Percentiles rank a stretch among this genome's conserved stretches.
Conservation (phyloP, 2,888 invertebrate species). For the Lacanobia wlatinum region DNA sequence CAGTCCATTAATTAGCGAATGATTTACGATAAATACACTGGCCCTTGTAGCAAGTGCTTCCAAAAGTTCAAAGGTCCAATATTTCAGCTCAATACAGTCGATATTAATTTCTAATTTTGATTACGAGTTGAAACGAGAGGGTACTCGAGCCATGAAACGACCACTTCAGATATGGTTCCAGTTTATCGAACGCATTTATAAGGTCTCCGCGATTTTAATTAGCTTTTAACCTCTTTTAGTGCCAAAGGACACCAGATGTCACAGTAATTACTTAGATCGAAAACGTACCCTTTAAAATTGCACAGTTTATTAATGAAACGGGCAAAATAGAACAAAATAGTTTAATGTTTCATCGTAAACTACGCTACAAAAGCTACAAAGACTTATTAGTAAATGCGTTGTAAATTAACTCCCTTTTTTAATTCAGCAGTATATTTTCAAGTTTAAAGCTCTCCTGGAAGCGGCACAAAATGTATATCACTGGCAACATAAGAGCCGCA, state of each 20-base stretch:
- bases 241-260: slow-evolving; percentile 47
- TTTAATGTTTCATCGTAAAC: slow-evolving; percentile 13
- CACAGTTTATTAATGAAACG: slow-evolving; percentile 21
- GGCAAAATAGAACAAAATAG: slow-evolving; percentile 13
- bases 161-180: slow-evolving; percentile 63
- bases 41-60: slow-evolving; percentile 55
- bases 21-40: slow-evolving; percentile 62
- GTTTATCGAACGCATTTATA: slow-evolving; percentile 62
- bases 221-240: slow-evolving; percentile 55
- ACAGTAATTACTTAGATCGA: slow-evolving; percentile 39
- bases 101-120: slow-evolving; percentile 70
- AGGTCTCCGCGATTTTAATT: slow-evolving; percentile 62
- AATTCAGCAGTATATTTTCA: slow-evolving; percentile 33
- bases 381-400: slow-evolving; percentile 42
- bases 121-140: slow-evolving; percentile 61
- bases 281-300: slow-evolving; percentile 33
- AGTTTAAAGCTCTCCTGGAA: slow-evolving; percentile 25
- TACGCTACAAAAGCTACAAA: slow-evolving; percentile 22
- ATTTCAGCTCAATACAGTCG: slow-evolving; percentile 65
- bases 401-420: slow-evolving; percentile 29
- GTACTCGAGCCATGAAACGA: slow-evolving; percentile 53
- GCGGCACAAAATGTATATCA: slow-evolving; percentile 49
- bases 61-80: slow-evolving; percentile 64
- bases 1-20: slow-evolving; percentile 59
- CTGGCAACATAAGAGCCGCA: slow-evolving; percentile 30